These are phyloP conservation scores for Notothenia coriiceps DNA, from an alignment of 2,113 vertebrate species.

Conservation along the genomic window DNA sequence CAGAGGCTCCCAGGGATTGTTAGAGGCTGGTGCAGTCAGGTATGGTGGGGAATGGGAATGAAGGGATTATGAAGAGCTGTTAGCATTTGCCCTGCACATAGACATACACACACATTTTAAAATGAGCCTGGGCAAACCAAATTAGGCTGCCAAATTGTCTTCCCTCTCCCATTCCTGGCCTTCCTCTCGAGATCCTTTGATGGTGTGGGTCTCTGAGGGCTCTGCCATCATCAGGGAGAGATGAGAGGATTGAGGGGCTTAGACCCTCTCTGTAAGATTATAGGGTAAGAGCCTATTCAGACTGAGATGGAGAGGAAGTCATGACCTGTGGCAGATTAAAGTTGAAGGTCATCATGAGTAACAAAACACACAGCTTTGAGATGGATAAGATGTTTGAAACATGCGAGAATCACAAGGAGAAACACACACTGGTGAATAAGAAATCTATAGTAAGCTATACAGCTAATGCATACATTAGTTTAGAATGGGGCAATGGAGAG, in stretches of 20 bases:
- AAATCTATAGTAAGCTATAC: background rate
- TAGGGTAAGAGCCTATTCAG: conserved; percentile 45
- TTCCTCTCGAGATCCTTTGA: conserved; percentile 35
- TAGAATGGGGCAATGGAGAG: background rate
- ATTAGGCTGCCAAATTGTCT: conserved; percentile 56
- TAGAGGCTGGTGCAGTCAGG: conserved; percentile 59
- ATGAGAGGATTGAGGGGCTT: conserved; percentile 62
- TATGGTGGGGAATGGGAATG: conserved; percentile 70
- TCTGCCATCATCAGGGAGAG: conserved; percentile 49
- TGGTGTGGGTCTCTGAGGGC: conserved; percentile 46
- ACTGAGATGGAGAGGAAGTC: conserved; percentile 39
- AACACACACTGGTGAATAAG: background rate
- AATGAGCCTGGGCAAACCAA: conserved; percentile 37
- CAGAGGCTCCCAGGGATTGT: conserved; percentile 31
- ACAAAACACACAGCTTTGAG: conserved; percentile 19
- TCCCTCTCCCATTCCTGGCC: background rate
- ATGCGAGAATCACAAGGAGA: background rate
- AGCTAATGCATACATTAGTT: background rate
- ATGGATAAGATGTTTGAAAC: background rate
- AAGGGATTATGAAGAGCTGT: conserved; percentile 71
- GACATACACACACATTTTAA: conserved; percentile 33
- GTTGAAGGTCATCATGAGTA: conserved; percentile 54
- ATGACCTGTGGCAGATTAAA: conserved; percentile 39
- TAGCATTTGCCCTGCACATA: conserved; percentile 47
- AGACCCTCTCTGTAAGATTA: conserved; percentile 36